Conservation (phyloP, 2,888 invertebrate genomes). For the Pollenia griseotomentosa region DNA sequence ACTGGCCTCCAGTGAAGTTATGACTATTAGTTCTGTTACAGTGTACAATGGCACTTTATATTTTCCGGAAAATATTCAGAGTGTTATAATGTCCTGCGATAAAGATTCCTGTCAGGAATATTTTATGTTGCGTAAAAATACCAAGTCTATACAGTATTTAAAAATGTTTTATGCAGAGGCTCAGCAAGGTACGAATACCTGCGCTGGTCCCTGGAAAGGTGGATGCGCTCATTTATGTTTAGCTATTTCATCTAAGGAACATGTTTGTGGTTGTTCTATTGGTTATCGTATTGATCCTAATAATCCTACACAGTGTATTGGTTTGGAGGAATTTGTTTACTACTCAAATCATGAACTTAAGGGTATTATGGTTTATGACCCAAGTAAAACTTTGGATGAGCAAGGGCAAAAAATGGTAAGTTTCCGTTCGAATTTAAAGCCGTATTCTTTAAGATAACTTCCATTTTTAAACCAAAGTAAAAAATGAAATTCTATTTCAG, state of each 20-base stretch:
- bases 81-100: conserved; percentile 87
- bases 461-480: no score
- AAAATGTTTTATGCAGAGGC: conserved; percentile 89
- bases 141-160: conserved; percentile 88
- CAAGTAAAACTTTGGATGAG: conserved; percentile 77
- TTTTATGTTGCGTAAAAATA: conserved; percentile 86
- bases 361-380: conserved; percentile 85
- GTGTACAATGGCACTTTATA: conserved; percentile 87
- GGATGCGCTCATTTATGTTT: conserved; percentile 91
- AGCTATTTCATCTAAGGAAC: conserved; percentile 86
- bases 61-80: conserved; percentile 88
- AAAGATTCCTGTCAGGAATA: conserved; percentile 85
- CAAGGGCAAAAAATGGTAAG: conserved; percentile 77
- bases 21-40: conserved; percentile 86
- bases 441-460: neutral
- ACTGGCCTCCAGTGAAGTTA: conserved; percentile 80
- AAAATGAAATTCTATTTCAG: conserved; percentile 67
- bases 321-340: conserved; percentile 88
- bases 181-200: conserved; percentile 87
- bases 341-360: conserved; percentile 92
- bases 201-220: conserved; percentile 85
- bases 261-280: conserved; percentile 90
- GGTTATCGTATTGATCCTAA: conserved; percentile 87
- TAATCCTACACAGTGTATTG: conserved; percentile 86
- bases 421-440: neutral